Evolutionary conservation across 2,888 invertebrate genomes (phyloP).

Genomic region (Tromatobia lineatoria): DNA sequence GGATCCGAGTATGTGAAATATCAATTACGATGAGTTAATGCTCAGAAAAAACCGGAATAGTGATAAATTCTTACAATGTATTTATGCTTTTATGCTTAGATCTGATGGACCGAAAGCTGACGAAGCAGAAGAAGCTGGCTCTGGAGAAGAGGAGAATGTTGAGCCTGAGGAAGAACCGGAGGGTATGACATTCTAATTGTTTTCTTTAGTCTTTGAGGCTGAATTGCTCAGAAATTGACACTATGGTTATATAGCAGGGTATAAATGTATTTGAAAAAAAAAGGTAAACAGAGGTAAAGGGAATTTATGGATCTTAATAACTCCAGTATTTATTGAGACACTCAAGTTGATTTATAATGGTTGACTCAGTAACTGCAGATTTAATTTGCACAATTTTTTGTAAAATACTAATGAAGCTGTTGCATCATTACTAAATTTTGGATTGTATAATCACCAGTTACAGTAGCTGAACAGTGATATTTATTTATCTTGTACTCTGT

Average conservation of each 20-base stretch:
- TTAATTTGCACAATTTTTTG: not conserved
- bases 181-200: conserved; percentile 79
- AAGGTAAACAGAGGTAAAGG: too few species aligned
- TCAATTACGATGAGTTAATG: conserved; percentile 83
- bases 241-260: too few species aligned
- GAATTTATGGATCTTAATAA: too few species aligned
- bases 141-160: conserved; percentile 89
- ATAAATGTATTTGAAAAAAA: too few species aligned
- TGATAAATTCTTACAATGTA: conserved; percentile 15
- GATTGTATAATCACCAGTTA: too few species aligned
- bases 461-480: too few species aligned
- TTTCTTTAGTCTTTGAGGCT: not conserved
- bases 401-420: too few species aligned
- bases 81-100: conserved; percentile 57
- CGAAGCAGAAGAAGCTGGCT: conserved; percentile 91
- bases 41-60: not conserved
- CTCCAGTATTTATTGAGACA: not conserved
- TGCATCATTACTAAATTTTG: too few species aligned
- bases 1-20: conserved; percentile 80
- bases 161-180: conserved; percentile 87
- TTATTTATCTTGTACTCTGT: too few species aligned
- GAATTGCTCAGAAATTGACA: too few species aligned
- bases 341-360: not conserved
- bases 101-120: conserved; percentile 85
- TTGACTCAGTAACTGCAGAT: not conserved